phyloP scores from a whole-genome alignment of 1,140 invertebrate species.

The Propsilocerus akamusi region DNA sequence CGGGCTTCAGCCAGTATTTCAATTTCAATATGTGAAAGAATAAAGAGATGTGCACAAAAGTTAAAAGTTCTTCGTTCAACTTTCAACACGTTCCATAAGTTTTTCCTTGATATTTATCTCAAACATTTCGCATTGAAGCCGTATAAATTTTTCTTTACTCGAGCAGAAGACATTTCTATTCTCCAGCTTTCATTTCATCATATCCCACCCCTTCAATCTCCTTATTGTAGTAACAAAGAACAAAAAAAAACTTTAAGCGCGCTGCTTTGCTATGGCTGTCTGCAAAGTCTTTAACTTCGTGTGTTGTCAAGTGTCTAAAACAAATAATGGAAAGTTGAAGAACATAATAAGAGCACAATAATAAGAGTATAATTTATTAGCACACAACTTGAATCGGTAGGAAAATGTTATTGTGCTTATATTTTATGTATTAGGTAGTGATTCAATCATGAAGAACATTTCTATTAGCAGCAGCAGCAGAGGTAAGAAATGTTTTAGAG shows the following conservation, averaged over 20 bases:
- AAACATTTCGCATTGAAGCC: neutral
- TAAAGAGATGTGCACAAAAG: neutral
- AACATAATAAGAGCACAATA: neutral
- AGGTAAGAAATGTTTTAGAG: neutral
- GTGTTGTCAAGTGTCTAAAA: neutral
- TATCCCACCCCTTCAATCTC: no score
- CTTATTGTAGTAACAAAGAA: neutral
- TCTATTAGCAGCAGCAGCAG: no score
- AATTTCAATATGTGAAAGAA: no score
- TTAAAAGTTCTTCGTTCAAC: neutral
- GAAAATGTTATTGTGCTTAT: neutral
- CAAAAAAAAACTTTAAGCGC: neutral
- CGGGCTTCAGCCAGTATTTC: no score
- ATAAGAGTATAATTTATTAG: constrained; percentile 4
- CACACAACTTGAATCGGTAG: neutral
- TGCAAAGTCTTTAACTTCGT: neutral
- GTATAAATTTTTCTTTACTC: neutral
- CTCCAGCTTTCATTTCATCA: neutral
- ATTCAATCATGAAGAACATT: neutral
- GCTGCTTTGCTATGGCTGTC: no score
- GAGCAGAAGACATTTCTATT: neutral
- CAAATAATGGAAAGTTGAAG: neutral
- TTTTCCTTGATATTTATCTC: neutral
- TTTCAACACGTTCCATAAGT: neutral
- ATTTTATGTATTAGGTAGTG: neutral